phyloP scores from a whole-genome alignment of 1,140 invertebrate genomes.

The Muscidifurax raptorellus region DNA sequence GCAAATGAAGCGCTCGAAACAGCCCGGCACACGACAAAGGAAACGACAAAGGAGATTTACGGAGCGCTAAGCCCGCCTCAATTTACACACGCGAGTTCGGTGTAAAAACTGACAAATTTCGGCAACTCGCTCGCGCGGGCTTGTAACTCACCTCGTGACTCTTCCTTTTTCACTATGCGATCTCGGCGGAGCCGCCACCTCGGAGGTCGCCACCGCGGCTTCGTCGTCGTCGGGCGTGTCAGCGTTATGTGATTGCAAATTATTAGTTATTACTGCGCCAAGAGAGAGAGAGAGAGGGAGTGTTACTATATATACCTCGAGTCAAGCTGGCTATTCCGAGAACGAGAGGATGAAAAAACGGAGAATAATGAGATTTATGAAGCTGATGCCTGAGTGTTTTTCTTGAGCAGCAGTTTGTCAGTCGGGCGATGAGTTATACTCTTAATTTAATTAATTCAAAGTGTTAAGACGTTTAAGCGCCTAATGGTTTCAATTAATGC shows the following conservation, averaged over 20 bases:
- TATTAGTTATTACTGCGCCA: conserved; percentile 22
- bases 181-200: background rate
- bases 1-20: background rate
- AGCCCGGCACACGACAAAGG: background rate
- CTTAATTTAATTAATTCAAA: too few species aligned
- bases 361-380: background rate
- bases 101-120: conserved; percentile 39
- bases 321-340: background rate
- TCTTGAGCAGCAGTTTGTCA: background rate
- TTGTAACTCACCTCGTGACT: background rate
- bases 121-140: background rate
- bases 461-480: too few species aligned
- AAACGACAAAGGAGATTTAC: conserved; percentile 12
- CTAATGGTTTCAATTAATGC: too few species aligned
- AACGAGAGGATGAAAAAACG: background rate
- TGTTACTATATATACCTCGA: background rate
- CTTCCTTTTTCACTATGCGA: conserved; percentile 19
- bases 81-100: background rate
- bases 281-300: too few species aligned
- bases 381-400: background rate
- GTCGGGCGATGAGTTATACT: background rate
- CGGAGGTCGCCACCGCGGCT: background rate
- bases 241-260: conserved; percentile 25
- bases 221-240: background rate
- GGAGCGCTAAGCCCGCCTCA: background rate